Percentiles rank a stretch among this genome's conserved stretches.
These are phyloP conservation scores for Mus spretus DNA, from an alignment of 2,797 vertebrate genomes.

Conservation along the genomic window DNA sequence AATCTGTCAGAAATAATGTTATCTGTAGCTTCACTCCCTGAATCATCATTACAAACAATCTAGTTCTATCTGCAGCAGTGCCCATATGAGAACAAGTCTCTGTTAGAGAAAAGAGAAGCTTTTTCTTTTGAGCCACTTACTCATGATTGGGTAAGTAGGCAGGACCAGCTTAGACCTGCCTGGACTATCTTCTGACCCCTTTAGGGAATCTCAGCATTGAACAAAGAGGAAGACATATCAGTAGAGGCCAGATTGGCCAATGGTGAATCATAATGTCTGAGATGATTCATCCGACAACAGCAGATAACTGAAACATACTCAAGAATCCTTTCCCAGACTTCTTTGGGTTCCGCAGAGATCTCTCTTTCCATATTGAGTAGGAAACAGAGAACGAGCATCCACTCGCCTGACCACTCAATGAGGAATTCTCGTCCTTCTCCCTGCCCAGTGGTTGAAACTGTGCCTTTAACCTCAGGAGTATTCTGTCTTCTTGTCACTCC, in stretches of 20 bases:
- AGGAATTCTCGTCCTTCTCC: background rate
- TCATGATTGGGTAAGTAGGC: background rate
- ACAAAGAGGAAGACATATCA: background rate
- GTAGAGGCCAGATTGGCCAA: background rate
- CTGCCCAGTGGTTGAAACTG: background rate
- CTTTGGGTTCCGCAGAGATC: background rate
- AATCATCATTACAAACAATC: no score
- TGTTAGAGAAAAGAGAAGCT: background rate
- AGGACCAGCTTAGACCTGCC: background rate
- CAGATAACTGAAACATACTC: background rate
- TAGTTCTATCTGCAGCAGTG: background rate
- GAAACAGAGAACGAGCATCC: background rate
- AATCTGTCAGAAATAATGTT: background rate
- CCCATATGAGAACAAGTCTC: background rate
- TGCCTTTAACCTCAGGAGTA: background rate
- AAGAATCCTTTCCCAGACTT: background rate
- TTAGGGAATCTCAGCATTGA: background rate
- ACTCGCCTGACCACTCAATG: background rate
- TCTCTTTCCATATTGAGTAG: background rate
- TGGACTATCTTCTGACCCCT: no score
- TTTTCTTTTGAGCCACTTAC: background rate
- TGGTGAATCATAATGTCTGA: background rate
- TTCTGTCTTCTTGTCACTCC: accelerated
- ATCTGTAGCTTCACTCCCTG: background rate
- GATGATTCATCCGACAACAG: background rate